phyloP scores from a whole-genome alignment of 2,888 invertebrate species.

The Idaea aversata region DNA sequence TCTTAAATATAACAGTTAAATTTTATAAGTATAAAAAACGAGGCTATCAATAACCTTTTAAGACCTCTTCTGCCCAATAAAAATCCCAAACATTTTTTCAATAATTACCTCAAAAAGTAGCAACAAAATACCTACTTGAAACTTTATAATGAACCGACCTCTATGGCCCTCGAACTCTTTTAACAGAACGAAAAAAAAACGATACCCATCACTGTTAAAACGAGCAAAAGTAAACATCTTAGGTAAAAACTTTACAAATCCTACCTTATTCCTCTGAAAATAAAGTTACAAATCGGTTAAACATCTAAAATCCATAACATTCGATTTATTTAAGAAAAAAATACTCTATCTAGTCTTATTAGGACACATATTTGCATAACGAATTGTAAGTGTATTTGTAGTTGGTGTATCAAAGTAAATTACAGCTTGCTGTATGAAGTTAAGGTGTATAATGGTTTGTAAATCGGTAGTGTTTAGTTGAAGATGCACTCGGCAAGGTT shows the following conservation, averaged over 20 bases:
- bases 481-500: conserved; percentile 42
- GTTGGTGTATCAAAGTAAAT: not conserved
- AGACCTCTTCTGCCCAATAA: not conserved
- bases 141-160: conserved; percentile 29
- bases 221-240: conserved; percentile 46
- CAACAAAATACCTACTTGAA: conserved; percentile 30
- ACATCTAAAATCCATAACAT: not conserved
- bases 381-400: not conserved
- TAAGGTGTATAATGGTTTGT: conserved; percentile 34
- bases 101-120: not conserved
- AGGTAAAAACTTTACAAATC: conserved; percentile 32
- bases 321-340: too few relatives aligned
- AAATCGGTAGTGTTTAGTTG: conserved; percentile 31
- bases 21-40: not conserved
- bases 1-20: too few relatives aligned
- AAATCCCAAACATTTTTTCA: not conserved
- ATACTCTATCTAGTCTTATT: too few relatives aligned
- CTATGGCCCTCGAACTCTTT: conserved; percentile 23
- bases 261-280: conserved; percentile 23
- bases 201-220: conserved; percentile 34
- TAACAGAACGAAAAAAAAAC: conserved; percentile 43
- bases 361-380: too few relatives aligned
- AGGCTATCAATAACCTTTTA: not conserved
- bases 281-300: not conserved
- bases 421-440: not conserved